A percentile compares a stretch with the other conserved stretches of the same genome.
phyloP scores from a whole-genome alignment of 2,113 vertebrate genomes.

The Verasper variegatus region DNA sequence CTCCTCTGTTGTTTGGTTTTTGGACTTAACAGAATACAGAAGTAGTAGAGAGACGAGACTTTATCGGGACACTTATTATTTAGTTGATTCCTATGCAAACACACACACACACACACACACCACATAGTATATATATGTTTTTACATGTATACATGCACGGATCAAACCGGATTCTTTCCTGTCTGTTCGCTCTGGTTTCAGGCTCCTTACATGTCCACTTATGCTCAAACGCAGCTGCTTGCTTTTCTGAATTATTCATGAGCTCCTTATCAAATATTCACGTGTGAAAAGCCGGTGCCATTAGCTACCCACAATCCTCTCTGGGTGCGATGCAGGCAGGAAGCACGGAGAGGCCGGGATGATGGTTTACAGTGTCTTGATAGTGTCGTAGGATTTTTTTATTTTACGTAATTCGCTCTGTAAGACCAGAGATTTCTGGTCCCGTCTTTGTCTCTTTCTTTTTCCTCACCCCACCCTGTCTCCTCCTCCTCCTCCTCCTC shows the following conservation, averaged over 20 bases:
- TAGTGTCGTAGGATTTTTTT: background rate
- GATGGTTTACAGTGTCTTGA: conserved; percentile 11
- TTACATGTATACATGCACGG: background rate
- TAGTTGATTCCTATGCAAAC: background rate
- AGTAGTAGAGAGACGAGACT: background rate
- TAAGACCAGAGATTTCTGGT: conserved; percentile 33
- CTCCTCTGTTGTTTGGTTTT: conserved; percentile 40
- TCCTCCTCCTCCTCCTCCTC: conserved; percentile 19
- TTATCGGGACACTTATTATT: background rate
- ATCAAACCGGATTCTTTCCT: background rate
- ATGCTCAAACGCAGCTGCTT: conserved; percentile 78
- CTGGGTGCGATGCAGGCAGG: conserved; percentile 37
- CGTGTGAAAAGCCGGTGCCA: conserved; percentile 74
- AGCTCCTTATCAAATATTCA: conserved; percentile 80
- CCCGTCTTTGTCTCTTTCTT: conserved; percentile 40
- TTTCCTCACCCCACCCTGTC: conserved; percentile 21
- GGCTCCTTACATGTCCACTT: conserved; percentile 76
- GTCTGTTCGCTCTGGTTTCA: conserved; percentile 35
- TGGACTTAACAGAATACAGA: conserved; percentile 24
- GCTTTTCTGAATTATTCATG: conserved; percentile 81
- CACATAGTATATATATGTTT: background rate
- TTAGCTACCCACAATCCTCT: conserved; percentile 69
- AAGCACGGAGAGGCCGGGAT: conserved; percentile 6
- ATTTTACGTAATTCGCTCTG: conserved; percentile 11
- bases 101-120: conserved; percentile 4